Percentiles rank a stretch among this genome's conserved stretches.
phyloP scores from a whole-genome alignment of 2,113 vertebrate genomes.

The Empidonax alnorum region DNA sequence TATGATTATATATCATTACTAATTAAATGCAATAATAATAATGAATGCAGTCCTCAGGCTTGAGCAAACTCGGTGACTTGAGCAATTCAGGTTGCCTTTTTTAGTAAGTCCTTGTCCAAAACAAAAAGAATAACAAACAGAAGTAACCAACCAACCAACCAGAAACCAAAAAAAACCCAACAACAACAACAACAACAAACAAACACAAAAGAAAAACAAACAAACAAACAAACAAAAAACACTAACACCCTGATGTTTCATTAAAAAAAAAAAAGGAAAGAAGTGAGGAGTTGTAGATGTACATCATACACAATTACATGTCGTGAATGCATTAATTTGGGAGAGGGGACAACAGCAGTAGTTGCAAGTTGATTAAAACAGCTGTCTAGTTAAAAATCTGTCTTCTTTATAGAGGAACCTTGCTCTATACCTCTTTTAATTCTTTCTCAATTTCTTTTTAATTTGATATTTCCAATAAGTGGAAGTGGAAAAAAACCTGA shows the following conservation, averaged over 20 bases:
- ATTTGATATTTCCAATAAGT: not conserved
- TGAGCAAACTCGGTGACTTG: not conserved
- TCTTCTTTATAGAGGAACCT: not conserved
- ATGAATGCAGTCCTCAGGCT: not conserved
- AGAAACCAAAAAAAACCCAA: not conserved
- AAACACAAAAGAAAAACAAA: too few species aligned
- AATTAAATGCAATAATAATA: slow-evolving; percentile 2
- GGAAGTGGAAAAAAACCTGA: not conserved
- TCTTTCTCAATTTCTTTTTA: not conserved
- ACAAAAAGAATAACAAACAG: not conserved
- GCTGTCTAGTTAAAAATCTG: not conserved
- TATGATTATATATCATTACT: not conserved
- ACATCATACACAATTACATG: not conserved
- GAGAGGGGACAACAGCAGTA: not conserved
- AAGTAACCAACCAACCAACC: not conserved
- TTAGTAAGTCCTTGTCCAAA: not conserved
- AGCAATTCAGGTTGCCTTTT: not conserved
- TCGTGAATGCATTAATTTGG: not conserved
- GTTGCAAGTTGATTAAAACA: not conserved
- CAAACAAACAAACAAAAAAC: too few species aligned
- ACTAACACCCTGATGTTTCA: not conserved
- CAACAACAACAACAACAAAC: too few species aligned
- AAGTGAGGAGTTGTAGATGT: not conserved
- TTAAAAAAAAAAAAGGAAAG: not conserved
- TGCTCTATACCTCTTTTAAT: not conserved